These are phyloP conservation scores for Siniperca scherzeri DNA, from an alignment of 2,797 vertebrate species.

Conservation along the genomic window DNA sequence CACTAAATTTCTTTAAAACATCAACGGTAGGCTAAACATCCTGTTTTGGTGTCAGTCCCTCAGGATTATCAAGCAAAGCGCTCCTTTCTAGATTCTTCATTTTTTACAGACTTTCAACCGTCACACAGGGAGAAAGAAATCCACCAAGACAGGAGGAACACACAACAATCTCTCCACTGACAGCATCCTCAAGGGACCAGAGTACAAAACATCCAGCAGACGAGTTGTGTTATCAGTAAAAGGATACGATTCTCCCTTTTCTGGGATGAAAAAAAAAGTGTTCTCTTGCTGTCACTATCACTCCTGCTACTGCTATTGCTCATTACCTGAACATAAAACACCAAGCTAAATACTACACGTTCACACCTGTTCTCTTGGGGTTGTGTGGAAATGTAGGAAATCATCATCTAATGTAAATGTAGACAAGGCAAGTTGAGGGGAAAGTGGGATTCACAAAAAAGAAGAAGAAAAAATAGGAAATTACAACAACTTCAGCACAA, in stretches of 20 bases:
- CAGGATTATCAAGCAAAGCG: conserved; percentile 64
- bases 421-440: not conserved
- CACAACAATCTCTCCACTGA: conserved; percentile 54
- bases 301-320: conserved; percentile 36
- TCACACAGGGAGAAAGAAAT: conserved; percentile 54
- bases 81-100: conserved; percentile 55
- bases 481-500: conserved; percentile 9
- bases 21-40: conserved; percentile 65
- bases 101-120: conserved; percentile 56
- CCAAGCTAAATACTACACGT: conserved; percentile 52
- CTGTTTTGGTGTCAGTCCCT: conserved; percentile 60
- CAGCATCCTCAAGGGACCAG: conserved; percentile 64
- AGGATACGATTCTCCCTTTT: conserved; percentile 53
- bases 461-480: not conserved
- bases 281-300: conserved; percentile 46
- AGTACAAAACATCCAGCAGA: conserved; percentile 70
- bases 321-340: conserved; percentile 62
- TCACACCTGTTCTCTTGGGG: conserved; percentile 46
- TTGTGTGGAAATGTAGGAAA: conserved; percentile 28
- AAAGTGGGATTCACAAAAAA: not conserved
- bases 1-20: conserved; percentile 38
- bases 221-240: conserved; percentile 59
- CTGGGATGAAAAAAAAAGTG: conserved; percentile 24
- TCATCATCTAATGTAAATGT: conserved; percentile 33
- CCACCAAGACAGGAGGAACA: conserved; percentile 57